Base-by-base conservation (phyloP, 1,140 invertebrate genomes). In the Zaprionus lachaisei region DNA sequence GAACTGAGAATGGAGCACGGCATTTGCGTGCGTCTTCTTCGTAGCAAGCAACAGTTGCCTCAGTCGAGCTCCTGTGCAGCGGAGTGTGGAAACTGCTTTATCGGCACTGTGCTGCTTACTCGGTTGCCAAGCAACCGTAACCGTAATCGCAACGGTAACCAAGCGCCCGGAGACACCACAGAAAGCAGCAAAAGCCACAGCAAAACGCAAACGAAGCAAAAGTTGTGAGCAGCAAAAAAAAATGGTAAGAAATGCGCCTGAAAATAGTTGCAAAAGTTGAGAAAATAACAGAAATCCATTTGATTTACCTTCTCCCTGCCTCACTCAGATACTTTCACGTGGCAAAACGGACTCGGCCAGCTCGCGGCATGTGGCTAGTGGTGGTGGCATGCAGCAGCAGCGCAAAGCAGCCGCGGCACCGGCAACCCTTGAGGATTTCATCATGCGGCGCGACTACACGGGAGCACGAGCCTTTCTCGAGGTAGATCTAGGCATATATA, bases 381-480 rank as follows among this genome's bases (percentile, higher is more conserved):
- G 79, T 12, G 79, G 81, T 20, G 37, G 65, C 56, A 61, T 81
- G 55, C 76, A 62, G 60, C 72, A 65, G 47, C 93, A 76, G 65
- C 72, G 73, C 66, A 78, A 26, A 11, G 93, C 94, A 72, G 93
- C 93, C 38, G 87, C 93, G 44, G 87, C 92, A 28, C 94, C 97
- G 22, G 96, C 97, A 4, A 96, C 97, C 72, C 94, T 99, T n/a
- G 97, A 99, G 91, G 97, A 99, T 81, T 99, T 98, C 92, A 93
- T 99, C 1, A 93, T 96, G 26, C 96, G 96, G 77, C 94, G 98
- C 26, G 99, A 99, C 93, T 99, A 99, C 87, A 97, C 96, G 7
- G 99, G 98, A 12, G 98, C 98, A 1, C 95, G 99, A 26, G 98
- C 98, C 1, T 94, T 99, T 64, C 93, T 99, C 14, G 98, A 99